Evolutionary conservation across 2,113 vertebrate genomes (phyloP), one percentile per base, ranked within the genome.

Genomic region (Trachemys scripta): DNA sequence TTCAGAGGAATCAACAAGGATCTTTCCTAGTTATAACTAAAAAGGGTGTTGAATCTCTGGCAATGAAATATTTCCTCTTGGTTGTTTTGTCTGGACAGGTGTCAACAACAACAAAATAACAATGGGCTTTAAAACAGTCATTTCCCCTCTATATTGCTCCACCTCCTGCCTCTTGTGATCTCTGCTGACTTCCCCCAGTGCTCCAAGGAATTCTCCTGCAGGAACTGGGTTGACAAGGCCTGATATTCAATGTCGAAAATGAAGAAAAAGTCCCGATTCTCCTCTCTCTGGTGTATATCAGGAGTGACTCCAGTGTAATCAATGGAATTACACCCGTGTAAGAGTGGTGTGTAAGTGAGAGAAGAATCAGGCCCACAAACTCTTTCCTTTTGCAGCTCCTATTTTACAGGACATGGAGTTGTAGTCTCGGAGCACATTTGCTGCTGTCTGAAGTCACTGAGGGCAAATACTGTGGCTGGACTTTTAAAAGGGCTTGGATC

Each of bases 401-500:
- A 16, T 90, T 76, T 53, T 84, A 59, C n/a, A 35, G 72, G 80
- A 31, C 50, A 76, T 16, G 59, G 82, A 80, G 78, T 78, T 4
- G 0, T 82, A 90, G 89, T 42, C 75, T 54, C 45, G 5, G 22
- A 76, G 25, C 12, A 5, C 25, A n/a, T 10, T 27, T 81, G 75
- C 82, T 96, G 93, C 80, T 89, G 92, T 35, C 8, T 80, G 38
- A 82, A 42, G 13, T 72, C 93, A 87, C 4, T 92, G 69, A 69
- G 89, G 62, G 80, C 76, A 94, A 90, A 95, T 3, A 90, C 1
- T 69, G 92, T 87, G 90, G 91, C 89, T 0, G 69, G 92, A 84
- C 90, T 97, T 96, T 88, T 95, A 83, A 90, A 85, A 94, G 92
- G 76, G 93, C 51, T 51, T 87, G 89, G 89, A 94, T 92, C 93